These are phyloP conservation scores for Lampris incognitus DNA, from an alignment of 2,113 vertebrate genomes.

Conservation along the genomic window DNA sequence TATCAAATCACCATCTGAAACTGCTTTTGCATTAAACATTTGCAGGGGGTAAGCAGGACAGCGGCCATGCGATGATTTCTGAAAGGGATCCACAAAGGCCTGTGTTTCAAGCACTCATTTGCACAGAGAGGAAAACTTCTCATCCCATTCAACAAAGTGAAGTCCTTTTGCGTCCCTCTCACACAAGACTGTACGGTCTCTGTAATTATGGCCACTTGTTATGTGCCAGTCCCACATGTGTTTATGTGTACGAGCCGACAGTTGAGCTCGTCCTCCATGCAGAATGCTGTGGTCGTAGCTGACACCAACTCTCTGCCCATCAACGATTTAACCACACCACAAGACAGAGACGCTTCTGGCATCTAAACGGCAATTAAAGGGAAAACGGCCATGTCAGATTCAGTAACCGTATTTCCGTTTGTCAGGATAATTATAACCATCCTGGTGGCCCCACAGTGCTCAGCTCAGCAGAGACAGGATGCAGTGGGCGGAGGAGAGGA, in stretches of 20 bases:
- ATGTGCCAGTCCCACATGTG: constrained; percentile 1
- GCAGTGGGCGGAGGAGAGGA: not conserved
- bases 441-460: constrained; percentile 16
- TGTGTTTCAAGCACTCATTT: not conserved
- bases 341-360: constrained; percentile 41
- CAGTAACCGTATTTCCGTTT: constrained; percentile 50
- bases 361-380: constrained; percentile 55
- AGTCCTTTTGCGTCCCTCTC: not conserved
- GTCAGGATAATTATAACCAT: constrained; percentile 52
- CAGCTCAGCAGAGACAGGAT: constrained; percentile 12
- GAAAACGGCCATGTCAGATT: constrained; percentile 53
- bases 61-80: too few species aligned
- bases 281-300: constrained; percentile 25
- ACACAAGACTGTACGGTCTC: not conserved
- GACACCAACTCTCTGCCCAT: not conserved
- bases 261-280: constrained; percentile 24
- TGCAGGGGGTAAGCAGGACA: too few species aligned
- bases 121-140: not conserved
- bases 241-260: constrained; percentile 25
- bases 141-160: not conserved
- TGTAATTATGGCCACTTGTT: constrained; percentile 2
- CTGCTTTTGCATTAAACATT: too few species aligned
- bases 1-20: too few species aligned
- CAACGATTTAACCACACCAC: constrained; percentile 31
- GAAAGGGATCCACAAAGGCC: too few species aligned